Evolutionary conservation across 1,140 invertebrate genomes (phyloP).

Genomic region (Heterodera carotae): DNA sequence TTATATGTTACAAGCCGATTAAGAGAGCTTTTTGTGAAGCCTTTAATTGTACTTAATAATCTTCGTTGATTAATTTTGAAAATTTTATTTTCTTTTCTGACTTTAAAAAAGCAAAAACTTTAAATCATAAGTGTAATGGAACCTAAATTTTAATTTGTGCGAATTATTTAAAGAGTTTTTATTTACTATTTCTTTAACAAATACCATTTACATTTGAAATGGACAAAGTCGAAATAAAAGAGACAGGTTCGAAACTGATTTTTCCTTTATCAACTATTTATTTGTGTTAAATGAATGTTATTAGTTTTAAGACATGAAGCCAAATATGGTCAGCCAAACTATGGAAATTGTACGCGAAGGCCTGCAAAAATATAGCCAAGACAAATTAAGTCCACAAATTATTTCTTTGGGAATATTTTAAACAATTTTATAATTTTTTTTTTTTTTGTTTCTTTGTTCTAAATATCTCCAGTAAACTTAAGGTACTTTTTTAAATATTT

Average conservation of each 20-base stretch:
- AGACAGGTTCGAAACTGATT: not conserved
- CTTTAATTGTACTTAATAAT: too few relatives aligned
- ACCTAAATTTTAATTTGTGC: too few relatives aligned
- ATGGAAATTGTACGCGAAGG: slow-evolving; percentile 38
- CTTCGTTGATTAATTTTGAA: too few relatives aligned
- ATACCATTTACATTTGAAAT: not conserved
- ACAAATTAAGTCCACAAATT: slow-evolving; percentile 19
- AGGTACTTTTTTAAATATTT: not conserved
- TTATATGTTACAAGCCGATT: too few relatives aligned
- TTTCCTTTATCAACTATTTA: not conserved
- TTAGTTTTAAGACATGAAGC: slow-evolving; percentile 20
- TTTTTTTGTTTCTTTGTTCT: not conserved
- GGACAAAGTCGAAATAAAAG: slow-evolving; percentile 10
- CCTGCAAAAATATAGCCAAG: slow-evolving; percentile 24
- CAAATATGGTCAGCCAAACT: slow-evolving; percentile 17
- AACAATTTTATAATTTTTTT: not conserved
- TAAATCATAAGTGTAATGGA: too few relatives aligned
- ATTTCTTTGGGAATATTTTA: not conserved
- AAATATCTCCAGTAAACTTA: not conserved
- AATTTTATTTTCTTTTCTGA: too few relatives aligned
- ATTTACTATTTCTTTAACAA: not conserved
- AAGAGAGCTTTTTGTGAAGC: too few relatives aligned
- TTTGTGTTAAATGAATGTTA: not conserved
- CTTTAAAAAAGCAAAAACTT: too few relatives aligned
- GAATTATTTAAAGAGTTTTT: not conserved